Evolutionary conservation across 2,113 vertebrate species (phyloP).

Genomic region (Scalopus aquaticus): DNA sequence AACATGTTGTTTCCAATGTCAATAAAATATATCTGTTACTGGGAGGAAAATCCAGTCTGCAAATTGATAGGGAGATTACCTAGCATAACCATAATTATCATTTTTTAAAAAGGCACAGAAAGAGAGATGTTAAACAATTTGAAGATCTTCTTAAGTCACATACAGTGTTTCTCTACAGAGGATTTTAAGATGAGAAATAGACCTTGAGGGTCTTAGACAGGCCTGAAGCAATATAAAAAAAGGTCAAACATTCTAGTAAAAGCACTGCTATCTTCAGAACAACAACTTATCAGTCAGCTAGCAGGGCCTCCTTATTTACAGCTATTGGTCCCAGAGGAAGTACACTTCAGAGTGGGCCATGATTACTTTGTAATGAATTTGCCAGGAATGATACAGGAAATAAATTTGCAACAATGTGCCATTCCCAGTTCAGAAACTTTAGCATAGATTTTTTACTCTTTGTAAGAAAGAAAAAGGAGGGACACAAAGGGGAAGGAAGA

Average conservation of each 20-base stretch:
- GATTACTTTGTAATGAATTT: constrained; percentile 95
- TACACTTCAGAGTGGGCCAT: constrained; percentile 89
- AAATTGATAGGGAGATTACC: constrained; percentile 79
- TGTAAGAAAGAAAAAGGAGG: background rate
- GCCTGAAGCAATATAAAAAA: constrained; percentile 87
- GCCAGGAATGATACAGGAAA: constrained; percentile 86
- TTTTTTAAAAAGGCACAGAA: constrained; percentile 71
- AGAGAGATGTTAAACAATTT: constrained; percentile 49
- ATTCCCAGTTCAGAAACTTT: constrained; percentile 79
- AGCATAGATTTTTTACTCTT: background rate
- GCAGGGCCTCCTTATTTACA: constrained; percentile 94
- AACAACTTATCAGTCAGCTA: constrained; percentile 92
- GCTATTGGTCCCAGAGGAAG: constrained; percentile 94
- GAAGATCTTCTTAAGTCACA: constrained; percentile 51
- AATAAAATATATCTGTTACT: constrained; percentile 80
- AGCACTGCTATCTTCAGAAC: constrained; percentile 90
- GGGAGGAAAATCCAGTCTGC: constrained; percentile 79
- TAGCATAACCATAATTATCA: constrained; percentile 79
- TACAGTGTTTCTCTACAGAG: constrained; percentile 84
- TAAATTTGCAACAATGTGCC: constrained; percentile 86
- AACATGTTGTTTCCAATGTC: constrained; percentile 77
- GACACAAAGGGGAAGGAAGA: background rate
- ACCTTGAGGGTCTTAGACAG: constrained; percentile 90
- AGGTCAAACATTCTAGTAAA: constrained; percentile 91
- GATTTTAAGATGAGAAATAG: constrained; percentile 92